Base-by-base conservation (phyloP, 1,140 invertebrate species). In the Hycleus phaleratus region DNA sequence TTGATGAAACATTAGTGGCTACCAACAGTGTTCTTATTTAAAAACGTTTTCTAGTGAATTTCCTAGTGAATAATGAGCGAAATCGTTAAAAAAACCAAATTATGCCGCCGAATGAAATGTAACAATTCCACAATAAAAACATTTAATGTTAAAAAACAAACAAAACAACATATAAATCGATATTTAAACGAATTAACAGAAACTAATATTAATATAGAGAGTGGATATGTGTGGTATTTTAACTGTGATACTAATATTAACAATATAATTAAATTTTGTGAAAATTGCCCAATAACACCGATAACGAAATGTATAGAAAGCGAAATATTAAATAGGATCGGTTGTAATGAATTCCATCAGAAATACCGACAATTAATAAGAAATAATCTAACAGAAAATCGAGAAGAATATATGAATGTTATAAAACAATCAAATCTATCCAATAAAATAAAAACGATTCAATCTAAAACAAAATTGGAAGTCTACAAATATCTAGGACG, bases 401-500 rank as follows among this genome's bases (percentile, higher is more conserved):
- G 59, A 49, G 18, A 46, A 18, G 59, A 65, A 24, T 68, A 53
- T 51, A 46, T 52, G 11, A 56, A 56, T 44, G 50, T 65, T 9
- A 61, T 61, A 6, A 63, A 65, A 24, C 56, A 54, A 10, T 54
- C 63, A n/a, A 61, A 59, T 9, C 45, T 67, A 9, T 62, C 60
- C 39, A 51, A 50, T 38, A 65, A 65, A 55, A 45, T 62, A 46
- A 51, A 39, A 24, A 10, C 42, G 38, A 25, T 25, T 32, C 11
- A 45, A 18, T 32, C 4, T 7, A 4, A 25, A 46, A 56, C 57
- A 51, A 47, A 26, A 18, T 46, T 68, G 8, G 39, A 55, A 47
- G 49, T 49, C 9, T 82, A 78, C 58, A 81, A 82, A 70, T 77
- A 75, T 58, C 64, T 72, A 3, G 84, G 84, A 2, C 69, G 75